These are phyloP conservation scores for Romanogobio albipinnatus DNA, from an alignment of 2,113 vertebrate species.

Conservation along the genomic window DNA sequence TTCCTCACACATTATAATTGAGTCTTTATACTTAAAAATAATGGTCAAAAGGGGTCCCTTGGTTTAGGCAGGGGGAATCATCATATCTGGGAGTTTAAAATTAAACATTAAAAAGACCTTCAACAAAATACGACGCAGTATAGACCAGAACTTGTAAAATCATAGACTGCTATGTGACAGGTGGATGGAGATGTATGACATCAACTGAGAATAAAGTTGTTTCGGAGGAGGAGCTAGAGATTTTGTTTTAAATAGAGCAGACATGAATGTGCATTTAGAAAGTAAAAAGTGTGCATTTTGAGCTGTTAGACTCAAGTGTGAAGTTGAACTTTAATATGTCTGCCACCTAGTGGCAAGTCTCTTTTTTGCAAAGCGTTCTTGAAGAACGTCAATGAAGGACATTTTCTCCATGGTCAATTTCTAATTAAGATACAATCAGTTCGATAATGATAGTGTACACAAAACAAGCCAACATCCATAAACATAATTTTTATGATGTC, in stretches of 20 bases:
- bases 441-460: slow-evolving; percentile 16
- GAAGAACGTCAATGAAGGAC: slow-evolving; percentile 12
- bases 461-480: slow-evolving; percentile 17
- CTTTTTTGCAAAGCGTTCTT: slow-evolving; percentile 11
- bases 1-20: neutral
- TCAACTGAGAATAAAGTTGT: no score
- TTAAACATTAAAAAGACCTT: neutral
- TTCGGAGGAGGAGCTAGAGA: neutral
- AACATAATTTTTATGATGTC: slow-evolving; percentile 13
- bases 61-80: neutral
- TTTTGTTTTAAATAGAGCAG: neutral
- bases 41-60: neutral
- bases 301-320: neutral
- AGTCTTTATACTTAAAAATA: no score
- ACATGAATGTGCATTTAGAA: neutral
- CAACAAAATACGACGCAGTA: neutral
- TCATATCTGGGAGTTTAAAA: neutral
- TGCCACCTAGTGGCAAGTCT: slow-evolving; percentile 50
- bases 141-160: neutral
- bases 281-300: neutral
- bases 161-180: neutral
- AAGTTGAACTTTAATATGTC: slow-evolving; percentile 40
- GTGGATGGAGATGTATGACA: neutral
- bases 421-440: slow-evolving; percentile 10
- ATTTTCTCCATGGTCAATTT: slow-evolving; percentile 21